Conservation (phyloP, 2,797 vertebrate genomes). For the Todus mexicanus region DNA sequence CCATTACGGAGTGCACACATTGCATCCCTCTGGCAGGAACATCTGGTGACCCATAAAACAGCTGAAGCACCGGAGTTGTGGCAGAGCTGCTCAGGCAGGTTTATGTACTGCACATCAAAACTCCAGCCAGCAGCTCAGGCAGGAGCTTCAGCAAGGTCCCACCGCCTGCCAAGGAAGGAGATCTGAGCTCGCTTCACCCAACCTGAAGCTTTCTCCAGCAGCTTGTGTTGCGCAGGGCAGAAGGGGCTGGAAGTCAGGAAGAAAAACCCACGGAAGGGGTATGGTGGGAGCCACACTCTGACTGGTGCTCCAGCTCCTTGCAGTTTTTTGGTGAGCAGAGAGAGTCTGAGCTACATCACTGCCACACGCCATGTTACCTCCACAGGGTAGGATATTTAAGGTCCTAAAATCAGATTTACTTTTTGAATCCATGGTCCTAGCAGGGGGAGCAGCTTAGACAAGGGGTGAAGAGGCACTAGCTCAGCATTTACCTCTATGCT, state of each 20-base stretch:
- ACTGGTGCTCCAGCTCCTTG: background rate
- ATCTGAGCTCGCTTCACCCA: background rate
- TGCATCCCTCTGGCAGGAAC: background rate
- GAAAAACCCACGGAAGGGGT: background rate
- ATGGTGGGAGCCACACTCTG: background rate
- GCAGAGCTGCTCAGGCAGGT: background rate
- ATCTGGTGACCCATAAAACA: background rate
- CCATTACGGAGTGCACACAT: accelerated
- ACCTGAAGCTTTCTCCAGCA: background rate
- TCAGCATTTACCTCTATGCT: background rate
- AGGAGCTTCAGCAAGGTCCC: background rate
- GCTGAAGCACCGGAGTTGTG: accelerated
- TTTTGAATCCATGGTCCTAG: background rate
- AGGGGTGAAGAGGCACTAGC: background rate
- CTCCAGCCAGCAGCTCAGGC: background rate
- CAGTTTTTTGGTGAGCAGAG: background rate
- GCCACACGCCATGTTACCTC: accelerated
- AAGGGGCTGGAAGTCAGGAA: background rate
- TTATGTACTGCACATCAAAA: background rate
- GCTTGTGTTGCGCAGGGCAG: accelerated
- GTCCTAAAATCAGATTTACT: background rate
- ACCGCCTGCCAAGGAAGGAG: background rate
- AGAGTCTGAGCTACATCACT: background rate
- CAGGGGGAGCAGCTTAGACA: background rate
- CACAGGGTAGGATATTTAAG: background rate